Evolutionary conservation across 2,888 invertebrate species (phyloP), one percentile per base, ranked within the genome.

Genomic region (Sinotaia quadrata): DNA sequence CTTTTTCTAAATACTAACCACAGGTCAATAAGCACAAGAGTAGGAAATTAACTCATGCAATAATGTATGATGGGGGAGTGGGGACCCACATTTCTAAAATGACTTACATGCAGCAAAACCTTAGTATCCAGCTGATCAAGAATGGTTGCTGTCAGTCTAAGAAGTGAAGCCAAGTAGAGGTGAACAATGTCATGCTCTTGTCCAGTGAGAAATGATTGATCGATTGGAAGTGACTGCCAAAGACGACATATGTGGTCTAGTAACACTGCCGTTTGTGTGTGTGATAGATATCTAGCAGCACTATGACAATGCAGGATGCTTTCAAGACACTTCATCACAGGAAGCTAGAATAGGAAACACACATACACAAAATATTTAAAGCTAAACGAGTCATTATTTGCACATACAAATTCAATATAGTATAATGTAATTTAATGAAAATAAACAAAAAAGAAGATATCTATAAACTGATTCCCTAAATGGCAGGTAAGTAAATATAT

Each of bases 31-130:
- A n/a, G n/a, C n/a, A n/a, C n/a, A n/a, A n/a, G n/a, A n/a, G n/a
- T n/a, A n/a, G n/a, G n/a, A n/a, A n/a, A n/a, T n/a, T n/a, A n/a
- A n/a, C n/a, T n/a, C n/a, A n/a, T n/a, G n/a, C n/a, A n/a, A n/a
- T n/a, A n/a, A n/a, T n/a, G n/a, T n/a, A n/a, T n/a, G n/a, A n/a
- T n/a, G n/a, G n/a, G n/a, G n/a, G n/a, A n/a, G n/a, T n/a, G n/a
- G n/a, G n/a, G n/a, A n/a, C n/a, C n/a, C n/a, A n/a, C n/a, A n/a
- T n/a, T n/a, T n/a, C n/a, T n/a, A n/a, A n/a, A n/a, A n/a, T n/a
- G n/a, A n/a, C 41, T 27, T 61, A 79, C 81, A 75, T 76, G 73
- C 7, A 78, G 58, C n/a, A 80, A 34, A n/a, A 76, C 68, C 60
- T 67, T 67, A 49, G 75, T 72, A 5, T 73, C 71, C n/a, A 80